phyloP scores from a whole-genome alignment of 1,140 invertebrate species.

The Leptoteleia sp. region DNA sequence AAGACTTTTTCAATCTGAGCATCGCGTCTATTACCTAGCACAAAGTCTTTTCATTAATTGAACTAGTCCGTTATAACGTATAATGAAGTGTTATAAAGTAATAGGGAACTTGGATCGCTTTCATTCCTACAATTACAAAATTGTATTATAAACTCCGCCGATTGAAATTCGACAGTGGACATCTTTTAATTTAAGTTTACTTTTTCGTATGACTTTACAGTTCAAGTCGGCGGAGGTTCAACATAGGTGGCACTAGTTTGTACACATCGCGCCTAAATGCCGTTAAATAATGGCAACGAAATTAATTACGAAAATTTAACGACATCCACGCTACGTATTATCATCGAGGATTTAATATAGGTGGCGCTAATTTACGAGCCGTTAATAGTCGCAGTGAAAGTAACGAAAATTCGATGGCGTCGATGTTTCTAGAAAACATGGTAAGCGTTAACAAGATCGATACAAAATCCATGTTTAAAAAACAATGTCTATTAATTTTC shows the following conservation, averaged over 20 bases:
- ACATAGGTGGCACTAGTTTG: conserved; percentile 61
- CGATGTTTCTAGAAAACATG: too few relatives aligned
- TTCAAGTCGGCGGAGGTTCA: conserved; percentile 46
- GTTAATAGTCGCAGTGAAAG: conserved; percentile 3
- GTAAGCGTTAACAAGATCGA: too few relatives aligned
- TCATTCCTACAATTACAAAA: conserved; percentile 59
- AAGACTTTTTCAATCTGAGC: too few relatives aligned
- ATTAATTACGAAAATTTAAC: conserved; percentile 1
- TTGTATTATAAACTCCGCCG: conserved; percentile 32
- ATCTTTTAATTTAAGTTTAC: too few relatives aligned
- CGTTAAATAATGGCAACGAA: conserved; percentile 4
- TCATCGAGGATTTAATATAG: conserved; percentile 21
- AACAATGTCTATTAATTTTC: too few relatives aligned
- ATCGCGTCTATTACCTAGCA: conserved; percentile 65
- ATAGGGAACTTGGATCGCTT: conserved; percentile 74
- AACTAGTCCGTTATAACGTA: conserved; percentile 71
- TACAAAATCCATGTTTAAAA: too few relatives aligned
- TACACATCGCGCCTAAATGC: conserved; percentile 33
- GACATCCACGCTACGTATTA: conserved; percentile 15
- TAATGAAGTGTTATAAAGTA: conserved; percentile 70
- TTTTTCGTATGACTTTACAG: conserved; percentile 49
- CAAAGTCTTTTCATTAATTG: conserved; percentile 72
- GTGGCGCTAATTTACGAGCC: conserved; percentile 22
- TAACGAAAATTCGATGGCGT: too few relatives aligned
- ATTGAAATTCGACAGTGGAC: conserved; percentile 27